These are phyloP conservation scores for Fabriciana adippe DNA, from an alignment of 2,888 invertebrate genomes.

Conservation along the genomic window DNA sequence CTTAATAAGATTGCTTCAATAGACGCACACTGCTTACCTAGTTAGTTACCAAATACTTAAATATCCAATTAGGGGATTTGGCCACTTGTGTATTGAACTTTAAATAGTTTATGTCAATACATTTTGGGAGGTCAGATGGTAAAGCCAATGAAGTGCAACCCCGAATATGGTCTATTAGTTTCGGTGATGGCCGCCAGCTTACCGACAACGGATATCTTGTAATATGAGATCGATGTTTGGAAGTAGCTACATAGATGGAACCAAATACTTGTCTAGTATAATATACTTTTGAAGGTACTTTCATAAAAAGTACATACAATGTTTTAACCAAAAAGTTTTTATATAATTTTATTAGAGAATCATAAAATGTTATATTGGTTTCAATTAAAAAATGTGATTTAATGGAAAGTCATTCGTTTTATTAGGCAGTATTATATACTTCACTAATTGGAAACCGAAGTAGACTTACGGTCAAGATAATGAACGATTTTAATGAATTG, in stretches of 20 bases:
- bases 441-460: neutral
- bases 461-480: neutral
- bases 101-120: conserved; percentile 67
- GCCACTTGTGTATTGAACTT: conserved; percentile 75
- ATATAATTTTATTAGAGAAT: too few species aligned
- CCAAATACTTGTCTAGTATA: conserved; percentile 18
- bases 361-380: too few species aligned
- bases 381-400: too few species aligned
- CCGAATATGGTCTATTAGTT: conserved; percentile 75
- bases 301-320: neutral
- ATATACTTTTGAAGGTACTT: neutral
- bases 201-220: conserved; percentile 68
- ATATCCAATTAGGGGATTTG: conserved; percentile 73
- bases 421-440: conserved; percentile 23
- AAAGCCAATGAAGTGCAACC: conserved; percentile 77
- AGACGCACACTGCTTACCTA: conserved; percentile 38
- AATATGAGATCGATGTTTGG: conserved; percentile 69
- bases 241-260: conserved; percentile 43
- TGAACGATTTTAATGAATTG: neutral
- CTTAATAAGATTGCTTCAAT: conserved; percentile 34
- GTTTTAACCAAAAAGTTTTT: neutral
- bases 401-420: conserved; percentile 18
- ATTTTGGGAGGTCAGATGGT: conserved; percentile 71
- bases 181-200: conserved; percentile 66
- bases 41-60: conserved; percentile 53